Conservation (phyloP, 2,797 vertebrate genomes). For the Graptemys geographica region DNA sequence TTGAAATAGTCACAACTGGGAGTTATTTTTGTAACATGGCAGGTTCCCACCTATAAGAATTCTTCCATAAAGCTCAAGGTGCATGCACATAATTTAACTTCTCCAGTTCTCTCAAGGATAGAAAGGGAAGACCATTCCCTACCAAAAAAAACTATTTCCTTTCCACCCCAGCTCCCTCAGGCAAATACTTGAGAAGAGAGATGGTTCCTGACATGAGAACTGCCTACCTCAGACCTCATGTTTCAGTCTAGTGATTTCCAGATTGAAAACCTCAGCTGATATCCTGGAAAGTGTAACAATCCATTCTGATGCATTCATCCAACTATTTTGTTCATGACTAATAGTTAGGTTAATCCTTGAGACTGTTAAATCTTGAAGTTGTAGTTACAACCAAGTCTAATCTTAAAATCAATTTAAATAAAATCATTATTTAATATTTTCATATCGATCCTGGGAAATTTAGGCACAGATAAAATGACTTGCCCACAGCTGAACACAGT, state of each 20-base stretch:
- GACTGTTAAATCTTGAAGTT: background rate
- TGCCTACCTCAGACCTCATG: accelerated
- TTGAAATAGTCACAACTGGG: background rate
- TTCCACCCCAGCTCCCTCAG: background rate
- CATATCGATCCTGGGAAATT: background rate
- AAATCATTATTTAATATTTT: background rate
- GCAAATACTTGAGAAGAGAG: background rate
- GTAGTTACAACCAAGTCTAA: background rate
- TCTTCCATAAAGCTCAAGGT: background rate
- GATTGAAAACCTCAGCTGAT: background rate
- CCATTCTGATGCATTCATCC: background rate
- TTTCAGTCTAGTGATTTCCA: background rate
- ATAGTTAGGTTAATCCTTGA: background rate
- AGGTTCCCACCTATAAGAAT: background rate
- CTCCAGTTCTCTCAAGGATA: background rate
- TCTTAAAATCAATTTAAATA: background rate
- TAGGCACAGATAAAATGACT: background rate
- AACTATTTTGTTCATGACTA: background rate
- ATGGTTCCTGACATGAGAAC: background rate
- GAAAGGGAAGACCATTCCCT: background rate
- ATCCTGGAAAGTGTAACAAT: background rate
- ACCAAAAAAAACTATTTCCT: accelerated
- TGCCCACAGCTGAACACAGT: background rate
- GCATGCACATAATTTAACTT: background rate
- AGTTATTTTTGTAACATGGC: background rate